A percentile compares a stretch with the other conserved stretches of the same genome.
Conservation (phyloP, 2,888 invertebrate genomes). For the Atethmia centrago region DNA sequence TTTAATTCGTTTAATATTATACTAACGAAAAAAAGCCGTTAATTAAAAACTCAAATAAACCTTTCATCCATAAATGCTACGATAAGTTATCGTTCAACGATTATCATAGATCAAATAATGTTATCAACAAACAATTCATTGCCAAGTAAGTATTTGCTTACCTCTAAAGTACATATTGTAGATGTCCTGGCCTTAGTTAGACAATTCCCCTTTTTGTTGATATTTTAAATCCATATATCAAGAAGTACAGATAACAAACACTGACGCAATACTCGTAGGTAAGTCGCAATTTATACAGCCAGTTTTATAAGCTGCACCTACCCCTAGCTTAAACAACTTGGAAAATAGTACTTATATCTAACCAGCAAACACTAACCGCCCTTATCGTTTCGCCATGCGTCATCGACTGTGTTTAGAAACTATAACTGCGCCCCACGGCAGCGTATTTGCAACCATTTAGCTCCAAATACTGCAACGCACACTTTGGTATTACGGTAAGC, state of each 20-base stretch:
- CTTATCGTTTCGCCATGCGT: constrained; percentile 13
- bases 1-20: background rate
- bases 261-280: background rate
- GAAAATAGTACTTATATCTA: background rate
- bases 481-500: constrained; percentile 14
- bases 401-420: constrained; percentile 35
- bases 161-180: constrained; percentile 1
- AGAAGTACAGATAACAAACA: background rate
- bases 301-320: constrained; percentile 16
- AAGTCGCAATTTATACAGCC: background rate
- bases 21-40: background rate
- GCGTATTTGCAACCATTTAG: constrained; percentile 29
- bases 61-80: background rate
- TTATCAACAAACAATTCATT: constrained; percentile 24
- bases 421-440: background rate
- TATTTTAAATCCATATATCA: background rate
- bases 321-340: constrained; percentile 8
- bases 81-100: constrained; percentile 9
- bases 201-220: constrained; percentile 1
- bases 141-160: constrained; percentile 1
- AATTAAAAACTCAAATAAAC: constrained; percentile 4
- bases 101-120: constrained; percentile 44
- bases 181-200: background rate
- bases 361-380: background rate
- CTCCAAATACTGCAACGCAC: constrained; percentile 16